Evolutionary conservation across 2,113 vertebrate genomes (phyloP).

Genomic region (Platichthys flesus): DNA sequence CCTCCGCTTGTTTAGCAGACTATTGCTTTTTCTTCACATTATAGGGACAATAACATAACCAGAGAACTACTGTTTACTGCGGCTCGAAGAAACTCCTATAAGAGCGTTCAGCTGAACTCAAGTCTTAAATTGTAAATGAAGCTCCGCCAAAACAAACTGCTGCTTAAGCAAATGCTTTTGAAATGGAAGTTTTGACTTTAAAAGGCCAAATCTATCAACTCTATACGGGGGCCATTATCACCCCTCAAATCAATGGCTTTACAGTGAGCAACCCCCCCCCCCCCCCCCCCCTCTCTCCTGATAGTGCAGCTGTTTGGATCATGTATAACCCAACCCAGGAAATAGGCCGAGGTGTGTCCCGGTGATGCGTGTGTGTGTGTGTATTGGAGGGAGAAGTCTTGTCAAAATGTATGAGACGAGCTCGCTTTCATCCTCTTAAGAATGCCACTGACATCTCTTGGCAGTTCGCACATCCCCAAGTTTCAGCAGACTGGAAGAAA

Average conservation of each 20-base stretch:
- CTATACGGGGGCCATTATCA: conserved; percentile 27
- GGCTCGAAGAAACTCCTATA: not conserved
- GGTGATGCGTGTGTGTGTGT: conserved; percentile 59
- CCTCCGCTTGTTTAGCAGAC: not conserved
- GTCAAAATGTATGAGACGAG: conserved; percentile 48
- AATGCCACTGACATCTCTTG: conserved; percentile 16
- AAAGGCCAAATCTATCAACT: conserved; percentile 30
- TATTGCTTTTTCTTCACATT: not conserved
- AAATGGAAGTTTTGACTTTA: conserved; percentile 13
- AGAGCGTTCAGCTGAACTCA: not conserved
- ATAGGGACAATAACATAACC: not conserved
- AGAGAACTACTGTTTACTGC: not conserved
- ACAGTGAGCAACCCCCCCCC: not conserved
- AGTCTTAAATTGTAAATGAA: conserved; percentile 6
- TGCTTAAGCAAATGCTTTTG: conserved; percentile 10
- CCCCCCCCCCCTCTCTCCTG: not conserved
- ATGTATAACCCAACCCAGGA: conserved; percentile 48
- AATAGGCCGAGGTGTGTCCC: conserved; percentile 55
- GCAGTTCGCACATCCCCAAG: conserved; percentile 24
- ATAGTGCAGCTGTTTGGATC: conserved; percentile 42
- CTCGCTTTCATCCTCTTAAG: conserved; percentile 18
- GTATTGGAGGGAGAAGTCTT: conserved; percentile 50
- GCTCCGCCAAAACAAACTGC: not conserved
- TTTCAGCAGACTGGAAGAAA: not conserved
- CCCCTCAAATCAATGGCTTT: conserved; percentile 48